Conservation (phyloP, 1,140 invertebrate species). For the Adelges cooleyi region DNA sequence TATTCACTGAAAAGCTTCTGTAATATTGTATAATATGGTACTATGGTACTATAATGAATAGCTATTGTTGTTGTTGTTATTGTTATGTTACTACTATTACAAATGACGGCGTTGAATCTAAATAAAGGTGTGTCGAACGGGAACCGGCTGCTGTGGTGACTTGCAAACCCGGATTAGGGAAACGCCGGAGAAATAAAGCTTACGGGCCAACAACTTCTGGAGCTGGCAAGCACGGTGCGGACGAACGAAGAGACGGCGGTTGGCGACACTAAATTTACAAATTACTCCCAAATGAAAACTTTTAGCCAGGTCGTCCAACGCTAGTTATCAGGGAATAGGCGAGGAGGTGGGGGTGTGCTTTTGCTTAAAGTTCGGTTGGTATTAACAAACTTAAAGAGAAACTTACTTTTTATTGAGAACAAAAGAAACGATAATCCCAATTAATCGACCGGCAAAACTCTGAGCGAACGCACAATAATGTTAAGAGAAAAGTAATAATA, state of each 20-base stretch:
- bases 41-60: too few species aligned
- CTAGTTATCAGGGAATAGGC: not conserved
- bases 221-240: too few species aligned
- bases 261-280: constrained; percentile 16
- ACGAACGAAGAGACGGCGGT: not conserved
- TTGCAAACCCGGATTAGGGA: not conserved
- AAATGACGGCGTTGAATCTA: too few species aligned
- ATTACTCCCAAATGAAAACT: constrained; percentile 20
- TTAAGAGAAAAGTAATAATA: too few species aligned
- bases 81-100: too few species aligned
- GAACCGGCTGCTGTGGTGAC: too few species aligned
- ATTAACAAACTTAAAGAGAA: constrained; percentile 10
- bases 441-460: not conserved
- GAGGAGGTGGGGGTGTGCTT: too few species aligned
- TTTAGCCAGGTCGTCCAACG: not conserved
- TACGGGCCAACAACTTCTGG: not conserved
- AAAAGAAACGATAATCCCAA: not conserved
- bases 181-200: not conserved
- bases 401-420: not conserved
- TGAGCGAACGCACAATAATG: too few species aligned
- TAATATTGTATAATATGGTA: too few species aligned
- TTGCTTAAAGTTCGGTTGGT: not conserved
- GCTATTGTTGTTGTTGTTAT: too few species aligned
- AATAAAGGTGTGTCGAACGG: too few species aligned
- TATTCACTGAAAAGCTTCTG: too few species aligned